Evolutionary conservation across 2,888 invertebrate genomes (phyloP), one percentile per base, ranked within the genome.

Genomic region (Spodoptera picta): DNA sequence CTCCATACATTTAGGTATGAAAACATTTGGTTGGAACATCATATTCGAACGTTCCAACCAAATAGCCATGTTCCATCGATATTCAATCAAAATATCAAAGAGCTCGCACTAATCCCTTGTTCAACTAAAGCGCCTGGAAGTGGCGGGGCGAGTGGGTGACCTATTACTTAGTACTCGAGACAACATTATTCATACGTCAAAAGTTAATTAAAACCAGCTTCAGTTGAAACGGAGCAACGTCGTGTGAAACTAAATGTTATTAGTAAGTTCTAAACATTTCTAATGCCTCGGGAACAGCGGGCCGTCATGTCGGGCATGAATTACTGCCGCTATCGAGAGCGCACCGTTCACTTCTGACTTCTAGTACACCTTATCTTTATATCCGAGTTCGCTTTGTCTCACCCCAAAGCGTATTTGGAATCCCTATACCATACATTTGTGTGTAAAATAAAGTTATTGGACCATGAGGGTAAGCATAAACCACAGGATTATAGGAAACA

Each of bases 211-310:
- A 68, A 72, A 64, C 73, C 64, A 48, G 59, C 57, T 51, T 56
- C 46, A 69, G 50, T 63, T 69, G 65, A 65, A 73, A 53, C 55
- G 58, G 54, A 65, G 64, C 69, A 60, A 68, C 73, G 55, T 73
- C 58, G 60, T 62, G 60, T 59, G 71, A 67, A 68, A 51, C 57
- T 70, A 70, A 74, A 66, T 62, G 65, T 73, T 58, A 75, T 75
- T 75, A 68, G 61, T 61, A 63, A 72, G 72, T 72, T 72, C 62
- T 65, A 60, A 69, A 75, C 73, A 69, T 65, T 69, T 75, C 60
- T 75, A 75, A 72, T 73, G 73, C 66, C 72, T 53, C 58, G 65
- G 69, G 73, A 73, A 64, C 64, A 65, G 53, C 63, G 64, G 58
- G 53, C 61, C 69, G 76, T 75, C 69, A 50, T 69, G 73, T 75